Conservation (phyloP, 2,888 invertebrate species). For the Nyleta sp. region DNA sequence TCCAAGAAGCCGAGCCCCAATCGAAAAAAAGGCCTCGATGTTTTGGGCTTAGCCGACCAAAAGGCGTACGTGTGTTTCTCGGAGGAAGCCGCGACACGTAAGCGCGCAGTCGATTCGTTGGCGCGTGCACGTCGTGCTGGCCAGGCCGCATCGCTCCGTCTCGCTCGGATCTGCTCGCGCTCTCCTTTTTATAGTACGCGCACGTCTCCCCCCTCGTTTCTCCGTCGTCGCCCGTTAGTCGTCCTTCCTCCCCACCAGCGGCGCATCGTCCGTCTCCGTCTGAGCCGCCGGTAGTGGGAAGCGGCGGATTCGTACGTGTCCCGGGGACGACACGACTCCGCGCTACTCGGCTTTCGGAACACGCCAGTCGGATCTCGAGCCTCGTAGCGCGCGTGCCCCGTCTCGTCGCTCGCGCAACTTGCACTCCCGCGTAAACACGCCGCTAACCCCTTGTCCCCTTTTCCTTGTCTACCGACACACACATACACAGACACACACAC, state of each 20-base stretch:
- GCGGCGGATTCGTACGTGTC: slow-evolving; percentile 70
- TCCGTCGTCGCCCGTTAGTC: slow-evolving; percentile 43
- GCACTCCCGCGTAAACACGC: slow-evolving; percentile 46
- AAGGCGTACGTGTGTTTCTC: slow-evolving; percentile 24
- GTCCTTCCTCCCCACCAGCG: slow-evolving; percentile 48
- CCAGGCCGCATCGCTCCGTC: slow-evolving; percentile 57
- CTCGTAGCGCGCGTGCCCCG: slow-evolving; percentile 63
- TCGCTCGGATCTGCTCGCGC: slow-evolving; percentile 40
- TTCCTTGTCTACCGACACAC: slow-evolving; percentile 11
- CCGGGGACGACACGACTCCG: slow-evolving; percentile 70
- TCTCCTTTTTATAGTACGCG: slow-evolving; percentile 41
- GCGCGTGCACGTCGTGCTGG: slow-evolving; percentile 69
- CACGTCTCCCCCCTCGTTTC: slow-evolving; percentile 17
- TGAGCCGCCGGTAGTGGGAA: slow-evolving; percentile 66
- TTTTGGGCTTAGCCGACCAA: slow-evolving; percentile 3
- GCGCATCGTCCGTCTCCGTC: slow-evolving; percentile 58
- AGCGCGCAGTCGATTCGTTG: slow-evolving; percentile 71
- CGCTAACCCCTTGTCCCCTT: slow-evolving; percentile 35
- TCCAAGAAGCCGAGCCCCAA: no score
- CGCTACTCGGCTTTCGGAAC: slow-evolving; percentile 72
- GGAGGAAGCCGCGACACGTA: slow-evolving; percentile 60
- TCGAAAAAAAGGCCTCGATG: slow-evolving; percentile 17
- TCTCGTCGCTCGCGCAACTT: slow-evolving; percentile 41
- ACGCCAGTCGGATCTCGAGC: slow-evolving; percentile 68
- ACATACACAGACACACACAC: slow-evolving; percentile 3